Conservation (phyloP, 2,113 vertebrate genomes). For the Oophaga pumilio region DNA sequence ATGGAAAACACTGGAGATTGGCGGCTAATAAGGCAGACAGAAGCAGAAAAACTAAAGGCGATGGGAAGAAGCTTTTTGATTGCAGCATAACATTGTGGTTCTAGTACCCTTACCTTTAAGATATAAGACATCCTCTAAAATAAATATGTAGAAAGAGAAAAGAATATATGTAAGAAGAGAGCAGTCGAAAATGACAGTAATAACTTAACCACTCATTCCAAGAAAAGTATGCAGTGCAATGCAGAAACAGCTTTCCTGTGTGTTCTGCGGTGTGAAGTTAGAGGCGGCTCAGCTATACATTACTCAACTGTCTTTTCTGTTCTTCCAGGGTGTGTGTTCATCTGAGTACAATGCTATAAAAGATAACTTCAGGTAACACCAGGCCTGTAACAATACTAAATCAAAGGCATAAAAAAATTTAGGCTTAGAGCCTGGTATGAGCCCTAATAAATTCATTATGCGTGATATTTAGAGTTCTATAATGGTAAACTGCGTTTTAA, state of each 20-base stretch:
- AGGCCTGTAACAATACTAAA: not conserved
- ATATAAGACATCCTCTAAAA: constrained; percentile 99
- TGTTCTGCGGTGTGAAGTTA: not conserved
- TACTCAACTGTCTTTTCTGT: not conserved
- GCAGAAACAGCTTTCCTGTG: constrained; percentile 15
- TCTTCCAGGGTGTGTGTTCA: not conserved
- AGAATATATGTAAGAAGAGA: constrained; percentile 83
- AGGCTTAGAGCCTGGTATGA: too few relatives aligned
- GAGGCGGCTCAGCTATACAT: too few relatives aligned
- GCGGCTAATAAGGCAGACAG: constrained; percentile 35
- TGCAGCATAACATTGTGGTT: constrained; percentile 68
- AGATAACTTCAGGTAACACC: not conserved
- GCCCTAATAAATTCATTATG: not conserved
- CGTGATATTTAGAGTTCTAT: not conserved
- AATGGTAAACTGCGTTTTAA: not conserved
- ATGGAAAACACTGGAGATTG: not conserved
- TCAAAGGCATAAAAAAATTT: not conserved
- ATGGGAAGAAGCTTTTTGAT: constrained; percentile 65
- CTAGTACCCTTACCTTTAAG: constrained; percentile 96
- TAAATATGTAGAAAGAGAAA: constrained; percentile 88
- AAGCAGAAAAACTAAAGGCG: constrained; percentile 30
- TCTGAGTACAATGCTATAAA: not conserved
- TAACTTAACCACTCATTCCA: not conserved
- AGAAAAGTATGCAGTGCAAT: not conserved
- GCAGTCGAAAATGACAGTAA: constrained; percentile 66